Conservation (phyloP, 2,888 invertebrate genomes). For the Hypercompe scribonia region DNA sequence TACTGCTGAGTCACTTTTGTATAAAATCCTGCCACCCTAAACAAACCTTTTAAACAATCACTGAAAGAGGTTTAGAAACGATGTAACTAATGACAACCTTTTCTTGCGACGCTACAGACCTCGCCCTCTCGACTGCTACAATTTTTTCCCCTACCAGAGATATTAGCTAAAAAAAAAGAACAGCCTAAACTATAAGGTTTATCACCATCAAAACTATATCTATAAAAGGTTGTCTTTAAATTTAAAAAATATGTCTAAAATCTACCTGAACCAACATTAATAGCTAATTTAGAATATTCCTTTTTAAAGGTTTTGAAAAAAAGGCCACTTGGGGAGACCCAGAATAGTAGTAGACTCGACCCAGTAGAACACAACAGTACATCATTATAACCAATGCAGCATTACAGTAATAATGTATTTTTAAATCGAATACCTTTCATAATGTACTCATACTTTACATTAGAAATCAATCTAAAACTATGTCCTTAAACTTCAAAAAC, state of each 20-base stretch:
- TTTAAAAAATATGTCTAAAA: too few species aligned
- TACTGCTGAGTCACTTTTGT: neutral
- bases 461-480: neutral
- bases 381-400: too few species aligned
- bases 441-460: neutral
- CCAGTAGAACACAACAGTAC: too few species aligned
- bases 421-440: neutral
- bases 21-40: neutral
- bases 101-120: neutral
- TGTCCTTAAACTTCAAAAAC: too few species aligned
- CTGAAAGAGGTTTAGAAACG: neutral
- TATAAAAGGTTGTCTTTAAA: neutral
- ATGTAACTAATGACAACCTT: neutral
- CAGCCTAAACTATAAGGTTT: neutral
- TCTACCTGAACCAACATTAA: too few species aligned
- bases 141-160: too few species aligned
- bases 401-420: too few species aligned
- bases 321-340: too few species aligned
- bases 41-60: neutral
- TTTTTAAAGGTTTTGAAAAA: too few species aligned
- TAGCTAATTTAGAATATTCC: too few species aligned
- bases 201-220: neutral
- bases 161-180: neutral
- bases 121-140: neutral
- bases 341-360: too few species aligned